phyloP scores from a whole-genome alignment of 2,888 invertebrate genomes.

The Hofmannophila pseudospretella region DNA sequence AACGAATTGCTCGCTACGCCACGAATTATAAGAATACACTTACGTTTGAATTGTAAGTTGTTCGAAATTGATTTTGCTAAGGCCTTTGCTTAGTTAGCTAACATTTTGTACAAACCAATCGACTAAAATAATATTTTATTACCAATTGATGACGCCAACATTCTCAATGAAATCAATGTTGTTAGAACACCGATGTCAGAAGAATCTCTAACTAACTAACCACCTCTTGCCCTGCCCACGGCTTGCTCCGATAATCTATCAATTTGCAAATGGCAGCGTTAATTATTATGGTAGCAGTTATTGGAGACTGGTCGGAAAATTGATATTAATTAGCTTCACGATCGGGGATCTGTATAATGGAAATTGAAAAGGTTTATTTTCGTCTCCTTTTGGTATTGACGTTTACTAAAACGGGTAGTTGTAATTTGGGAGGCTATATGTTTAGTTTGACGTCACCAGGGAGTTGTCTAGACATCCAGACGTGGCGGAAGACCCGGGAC shows the following conservation, averaged over 20 bases:
- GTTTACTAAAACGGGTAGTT: too few species aligned
- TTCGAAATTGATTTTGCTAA: too few species aligned
- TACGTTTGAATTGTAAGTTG: too few species aligned
- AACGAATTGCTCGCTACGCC: too few species aligned
- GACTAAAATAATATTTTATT: too few species aligned
- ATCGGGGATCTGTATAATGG: not conserved
- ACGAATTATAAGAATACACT: too few species aligned
- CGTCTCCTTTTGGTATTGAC: not conserved
- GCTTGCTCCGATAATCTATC: not conserved
- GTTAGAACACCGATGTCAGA: too few species aligned
- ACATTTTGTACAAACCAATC: too few species aligned
- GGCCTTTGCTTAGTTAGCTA: too few species aligned
- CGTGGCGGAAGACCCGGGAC: slow-evolving; percentile 42
- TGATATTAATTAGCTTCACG: not conserved
- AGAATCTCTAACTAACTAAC: too few species aligned
- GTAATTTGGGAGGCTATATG: slow-evolving; percentile 11
- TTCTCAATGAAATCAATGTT: too few species aligned
- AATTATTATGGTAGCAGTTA: not conserved
- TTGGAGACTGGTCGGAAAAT: not conserved
- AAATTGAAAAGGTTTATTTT: not conserved
- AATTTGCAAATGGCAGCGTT: not conserved
- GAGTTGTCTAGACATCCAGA: slow-evolving; percentile 39
- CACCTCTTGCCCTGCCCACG: not conserved
- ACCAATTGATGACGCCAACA: too few species aligned
- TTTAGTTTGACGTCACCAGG: slow-evolving; percentile 37